Conservation (phyloP, 2,797 vertebrate species). For the Falco naumanni region DNA sequence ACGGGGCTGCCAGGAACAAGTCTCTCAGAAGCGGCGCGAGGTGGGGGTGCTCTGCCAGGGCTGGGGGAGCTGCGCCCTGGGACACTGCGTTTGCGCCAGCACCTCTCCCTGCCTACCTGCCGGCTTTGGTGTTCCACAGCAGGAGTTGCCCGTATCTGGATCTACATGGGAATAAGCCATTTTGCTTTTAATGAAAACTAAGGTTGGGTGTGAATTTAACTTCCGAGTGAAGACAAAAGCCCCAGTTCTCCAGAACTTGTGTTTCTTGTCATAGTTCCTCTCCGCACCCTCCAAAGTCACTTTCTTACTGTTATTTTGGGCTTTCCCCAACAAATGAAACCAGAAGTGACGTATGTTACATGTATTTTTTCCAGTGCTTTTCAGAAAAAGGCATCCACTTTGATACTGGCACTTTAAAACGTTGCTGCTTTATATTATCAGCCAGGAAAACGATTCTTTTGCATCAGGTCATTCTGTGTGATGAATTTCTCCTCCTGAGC, state of each 20-base stretch:
- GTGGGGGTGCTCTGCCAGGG: accelerated
- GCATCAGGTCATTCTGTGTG: not conserved
- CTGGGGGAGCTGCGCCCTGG: not conserved
- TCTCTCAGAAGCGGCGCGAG: accelerated
- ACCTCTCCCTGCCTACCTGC: not conserved
- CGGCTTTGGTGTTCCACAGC: accelerated
- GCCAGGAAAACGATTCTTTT: not conserved
- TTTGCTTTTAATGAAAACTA: not conserved
- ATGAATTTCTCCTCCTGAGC: not conserved
- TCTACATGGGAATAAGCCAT: not conserved
- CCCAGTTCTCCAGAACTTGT: conserved; percentile 26
- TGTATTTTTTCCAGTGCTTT: conserved; percentile 16
- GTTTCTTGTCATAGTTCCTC: conserved; percentile 19
- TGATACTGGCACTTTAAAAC: not conserved
- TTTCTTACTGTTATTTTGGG: conserved; percentile 40
- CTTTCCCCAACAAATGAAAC: conserved; percentile 48
- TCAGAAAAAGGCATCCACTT: not conserved
- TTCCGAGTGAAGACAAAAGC: not conserved
- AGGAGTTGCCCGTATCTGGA: not conserved
- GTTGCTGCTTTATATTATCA: not conserved
- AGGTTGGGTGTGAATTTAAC: not conserved
- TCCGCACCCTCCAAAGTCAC: not conserved
- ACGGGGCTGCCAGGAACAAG: not conserved
- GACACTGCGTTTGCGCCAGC: not conserved
- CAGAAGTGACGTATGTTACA: not conserved